Conservation (phyloP, 2,797 vertebrate genomes). For the Rhynchonycteris naso region DNA sequence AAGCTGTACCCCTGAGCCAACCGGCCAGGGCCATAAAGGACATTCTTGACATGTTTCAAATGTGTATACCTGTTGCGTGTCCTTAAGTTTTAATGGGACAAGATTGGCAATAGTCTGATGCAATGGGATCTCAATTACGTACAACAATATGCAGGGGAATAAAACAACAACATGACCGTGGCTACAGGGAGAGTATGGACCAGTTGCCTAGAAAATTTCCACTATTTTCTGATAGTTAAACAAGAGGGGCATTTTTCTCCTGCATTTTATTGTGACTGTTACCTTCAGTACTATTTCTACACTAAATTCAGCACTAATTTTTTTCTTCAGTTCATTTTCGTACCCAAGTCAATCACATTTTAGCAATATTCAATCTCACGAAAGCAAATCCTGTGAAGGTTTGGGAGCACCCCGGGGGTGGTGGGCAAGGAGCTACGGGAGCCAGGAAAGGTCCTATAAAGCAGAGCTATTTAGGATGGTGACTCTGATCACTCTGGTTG, state of each 20-base stretch:
- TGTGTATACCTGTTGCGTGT: not conserved
- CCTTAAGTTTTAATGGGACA: not conserved
- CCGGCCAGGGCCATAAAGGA: too few relatives aligned
- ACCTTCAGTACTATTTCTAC: too few relatives aligned
- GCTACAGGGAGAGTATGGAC: not conserved
- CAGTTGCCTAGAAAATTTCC: not conserved
- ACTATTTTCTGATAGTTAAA: not conserved
- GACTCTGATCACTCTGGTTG: not conserved
- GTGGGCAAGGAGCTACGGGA: not conserved
- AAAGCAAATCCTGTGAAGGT: not conserved
- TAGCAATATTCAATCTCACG: not conserved
- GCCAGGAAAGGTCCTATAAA: not conserved
- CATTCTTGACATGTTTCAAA: not conserved
- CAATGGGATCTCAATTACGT: not conserved
- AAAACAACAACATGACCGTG: not conserved
- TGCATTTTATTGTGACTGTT: not conserved
- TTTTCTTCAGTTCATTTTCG: not conserved
- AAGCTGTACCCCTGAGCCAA: too few relatives aligned
- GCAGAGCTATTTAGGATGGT: not conserved
- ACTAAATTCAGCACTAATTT: not conserved
- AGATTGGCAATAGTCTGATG: not conserved
- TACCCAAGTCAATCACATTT: not conserved
- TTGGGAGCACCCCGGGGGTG: not conserved
- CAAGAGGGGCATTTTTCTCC: not conserved
- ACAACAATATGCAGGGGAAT: not conserved